Conservation (phyloP, 2,888 invertebrate species). For the Bruchidius siliquastri region DNA sequence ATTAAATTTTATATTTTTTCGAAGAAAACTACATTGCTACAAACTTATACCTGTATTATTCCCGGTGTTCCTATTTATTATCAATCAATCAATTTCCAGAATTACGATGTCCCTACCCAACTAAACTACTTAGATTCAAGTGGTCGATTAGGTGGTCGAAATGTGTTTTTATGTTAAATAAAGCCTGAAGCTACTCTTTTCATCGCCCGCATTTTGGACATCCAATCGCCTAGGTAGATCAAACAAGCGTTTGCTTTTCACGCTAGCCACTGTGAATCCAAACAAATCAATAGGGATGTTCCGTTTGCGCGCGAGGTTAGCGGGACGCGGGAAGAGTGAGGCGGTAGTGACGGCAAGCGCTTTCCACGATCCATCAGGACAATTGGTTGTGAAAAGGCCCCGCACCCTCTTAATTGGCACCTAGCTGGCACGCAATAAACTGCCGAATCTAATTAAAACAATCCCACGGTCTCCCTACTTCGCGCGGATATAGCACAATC, state of each 20-base stretch:
- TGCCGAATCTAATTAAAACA: not conserved
- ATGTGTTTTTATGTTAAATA: too few relatives aligned
- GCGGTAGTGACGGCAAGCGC: too few relatives aligned
- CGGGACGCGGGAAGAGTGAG: not conserved
- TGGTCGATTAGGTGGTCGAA: too few relatives aligned
- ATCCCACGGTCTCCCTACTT: not conserved
- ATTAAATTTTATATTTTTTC: too few relatives aligned
- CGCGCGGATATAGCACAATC: not conserved
- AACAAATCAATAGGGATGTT: not conserved
- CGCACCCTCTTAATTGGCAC: not conserved
- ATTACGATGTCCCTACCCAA: too few relatives aligned
- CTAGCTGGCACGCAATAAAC: not conserved
- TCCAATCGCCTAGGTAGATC: not conserved
- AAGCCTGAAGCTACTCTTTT: not conserved
- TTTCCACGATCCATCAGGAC: not conserved
- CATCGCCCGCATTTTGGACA: not conserved
- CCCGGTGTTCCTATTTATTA: too few relatives aligned
- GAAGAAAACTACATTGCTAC: too few relatives aligned
- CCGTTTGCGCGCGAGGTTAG: not conserved
- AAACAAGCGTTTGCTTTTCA: not conserved
- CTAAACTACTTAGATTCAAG: too few relatives aligned
- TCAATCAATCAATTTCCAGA: too few relatives aligned
- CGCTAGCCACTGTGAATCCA: not conserved
- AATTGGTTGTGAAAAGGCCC: not conserved
- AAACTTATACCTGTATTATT: too few relatives aligned